Percentiles rank a stretch among this genome's conserved stretches.
phyloP scores from a whole-genome alignment of 2,888 invertebrate genomes.

The Rhagophthalmus giganteus region DNA sequence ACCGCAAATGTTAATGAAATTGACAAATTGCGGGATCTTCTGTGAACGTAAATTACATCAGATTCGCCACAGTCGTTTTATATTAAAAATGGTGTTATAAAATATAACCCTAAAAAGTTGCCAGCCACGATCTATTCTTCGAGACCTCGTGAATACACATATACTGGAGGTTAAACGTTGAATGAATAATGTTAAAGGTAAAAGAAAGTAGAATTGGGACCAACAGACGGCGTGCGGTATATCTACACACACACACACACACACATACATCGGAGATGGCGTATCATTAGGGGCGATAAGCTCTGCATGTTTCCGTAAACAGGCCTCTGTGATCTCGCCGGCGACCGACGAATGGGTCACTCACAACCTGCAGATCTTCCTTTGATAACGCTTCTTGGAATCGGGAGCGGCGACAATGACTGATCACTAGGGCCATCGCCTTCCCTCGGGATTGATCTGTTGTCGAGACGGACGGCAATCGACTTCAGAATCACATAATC shows the following conservation, averaged over 20 bases:
- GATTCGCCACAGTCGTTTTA: too few species aligned
- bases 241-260: slow-evolving; percentile 25
- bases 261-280: slow-evolving; percentile 31
- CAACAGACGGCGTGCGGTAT: slow-evolving; percentile 17
- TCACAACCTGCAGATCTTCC: slow-evolving; percentile 36
- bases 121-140: slow-evolving; percentile 8
- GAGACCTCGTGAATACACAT: slow-evolving; percentile 6
- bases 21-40: too few species aligned
- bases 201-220: slow-evolving; percentile 3
- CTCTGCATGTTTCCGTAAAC: slow-evolving; percentile 27
- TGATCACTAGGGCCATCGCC: slow-evolving; percentile 34
- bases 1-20: too few species aligned
- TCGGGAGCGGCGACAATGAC: slow-evolving; percentile 40
- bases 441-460: slow-evolving; percentile 44
- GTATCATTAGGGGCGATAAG: slow-evolving; percentile 28
- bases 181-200: not conserved
- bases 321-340: slow-evolving; percentile 26
- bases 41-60: too few species aligned
- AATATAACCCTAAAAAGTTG: too few species aligned
- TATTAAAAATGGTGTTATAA: too few species aligned
- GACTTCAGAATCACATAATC: slow-evolving; percentile 19
- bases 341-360: slow-evolving; percentile 35
- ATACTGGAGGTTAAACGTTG: slow-evolving; percentile 4
- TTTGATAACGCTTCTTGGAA: slow-evolving; percentile 32
- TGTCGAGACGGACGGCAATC: slow-evolving; percentile 34